Percentiles rank a stretch among this genome's conserved stretches.
Conservation (phyloP, 2,113 vertebrate genomes). For the Petrocephalus microphthalmus region DNA sequence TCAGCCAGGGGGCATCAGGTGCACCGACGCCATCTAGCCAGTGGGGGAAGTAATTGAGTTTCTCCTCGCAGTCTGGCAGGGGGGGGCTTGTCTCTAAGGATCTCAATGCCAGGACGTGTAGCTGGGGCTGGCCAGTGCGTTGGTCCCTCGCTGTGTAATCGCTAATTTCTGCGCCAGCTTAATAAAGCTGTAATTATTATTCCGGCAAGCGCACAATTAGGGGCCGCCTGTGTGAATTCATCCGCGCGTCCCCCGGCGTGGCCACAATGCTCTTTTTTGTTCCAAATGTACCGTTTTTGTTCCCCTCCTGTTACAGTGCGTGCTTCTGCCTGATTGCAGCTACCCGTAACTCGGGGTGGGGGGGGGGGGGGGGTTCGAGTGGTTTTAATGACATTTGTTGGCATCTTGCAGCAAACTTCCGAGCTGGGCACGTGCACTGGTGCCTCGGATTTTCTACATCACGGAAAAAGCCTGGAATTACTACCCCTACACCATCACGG, state of each 20-base stretch:
- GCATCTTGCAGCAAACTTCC: slow-evolving; percentile 78
- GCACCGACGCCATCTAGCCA: not conserved
- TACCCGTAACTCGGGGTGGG: not conserved
- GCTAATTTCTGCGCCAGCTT: not conserved
- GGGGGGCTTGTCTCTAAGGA: not conserved
- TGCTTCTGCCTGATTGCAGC: not conserved
- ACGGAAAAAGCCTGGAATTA: slow-evolving; percentile 97
- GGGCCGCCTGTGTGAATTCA: not conserved
- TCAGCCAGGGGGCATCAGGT: not conserved
- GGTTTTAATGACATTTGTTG: not conserved
- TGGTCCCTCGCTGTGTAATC: not conserved
- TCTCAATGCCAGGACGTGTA: not conserved
- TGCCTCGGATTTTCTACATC: slow-evolving; percentile 90
- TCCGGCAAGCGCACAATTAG: not conserved
- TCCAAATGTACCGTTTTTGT: not conserved
- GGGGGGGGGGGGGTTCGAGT: not conserved
- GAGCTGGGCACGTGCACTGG: slow-evolving; percentile 87
- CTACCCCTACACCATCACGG: slow-evolving; percentile 78
- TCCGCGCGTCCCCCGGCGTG: not conserved
- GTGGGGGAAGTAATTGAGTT: not conserved
- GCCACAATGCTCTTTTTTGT: not conserved
- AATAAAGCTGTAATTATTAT: slow-evolving; percentile 10
- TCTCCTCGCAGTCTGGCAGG: not conserved
- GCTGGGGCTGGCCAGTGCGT: not conserved
- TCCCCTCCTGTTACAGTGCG: not conserved